Evolutionary conservation across 1,140 invertebrate genomes (phyloP).

Genomic region (Euura lappo): DNA sequence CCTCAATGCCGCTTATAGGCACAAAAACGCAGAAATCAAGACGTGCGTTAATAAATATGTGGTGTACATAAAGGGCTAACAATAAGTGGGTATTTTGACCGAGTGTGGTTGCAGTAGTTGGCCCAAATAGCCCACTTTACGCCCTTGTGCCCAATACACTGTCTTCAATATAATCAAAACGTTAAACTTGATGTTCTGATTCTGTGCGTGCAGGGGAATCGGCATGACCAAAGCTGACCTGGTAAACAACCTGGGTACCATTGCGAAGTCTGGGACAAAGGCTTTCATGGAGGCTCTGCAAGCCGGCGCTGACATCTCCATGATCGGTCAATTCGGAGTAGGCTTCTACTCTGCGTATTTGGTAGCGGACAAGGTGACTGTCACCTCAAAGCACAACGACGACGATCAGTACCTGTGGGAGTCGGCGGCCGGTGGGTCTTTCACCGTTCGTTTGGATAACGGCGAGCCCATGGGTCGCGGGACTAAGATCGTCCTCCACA

Average conservation of each 20-base stretch:
- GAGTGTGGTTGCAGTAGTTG: too few relatives aligned
- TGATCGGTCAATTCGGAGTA: slow-evolving; percentile 98
- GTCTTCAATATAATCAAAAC: too few relatives aligned
- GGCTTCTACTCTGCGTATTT: slow-evolving; percentile 98
- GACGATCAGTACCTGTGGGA: slow-evolving; percentile 96
- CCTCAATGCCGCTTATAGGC: too few relatives aligned
- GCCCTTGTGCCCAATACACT: too few relatives aligned
- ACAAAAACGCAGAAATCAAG: too few relatives aligned
- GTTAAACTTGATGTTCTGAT: not conserved
- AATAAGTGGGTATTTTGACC: too few relatives aligned
- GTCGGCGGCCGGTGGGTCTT: slow-evolving; percentile 91
- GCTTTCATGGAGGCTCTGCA: slow-evolving; percentile 96
- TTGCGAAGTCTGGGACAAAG: slow-evolving; percentile 95
- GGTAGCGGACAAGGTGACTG: slow-evolving; percentile 90
- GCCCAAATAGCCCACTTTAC: too few relatives aligned
- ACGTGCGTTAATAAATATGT: too few relatives aligned
- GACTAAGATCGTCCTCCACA: slow-evolving; percentile 86
- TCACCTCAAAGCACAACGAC: slow-evolving; percentile 93
- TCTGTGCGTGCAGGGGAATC: slow-evolving; percentile 68
- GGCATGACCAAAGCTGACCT: slow-evolving; percentile 97
- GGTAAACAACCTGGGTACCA: slow-evolving; percentile 95
- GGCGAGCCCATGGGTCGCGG: slow-evolving; percentile 82
- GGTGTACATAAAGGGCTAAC: too few relatives aligned
- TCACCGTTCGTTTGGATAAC: slow-evolving; percentile 79
- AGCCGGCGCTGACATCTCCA: slow-evolving; percentile 93